Conservation (phyloP, 2,113 vertebrate species). For the Vimba vimba region DNA sequence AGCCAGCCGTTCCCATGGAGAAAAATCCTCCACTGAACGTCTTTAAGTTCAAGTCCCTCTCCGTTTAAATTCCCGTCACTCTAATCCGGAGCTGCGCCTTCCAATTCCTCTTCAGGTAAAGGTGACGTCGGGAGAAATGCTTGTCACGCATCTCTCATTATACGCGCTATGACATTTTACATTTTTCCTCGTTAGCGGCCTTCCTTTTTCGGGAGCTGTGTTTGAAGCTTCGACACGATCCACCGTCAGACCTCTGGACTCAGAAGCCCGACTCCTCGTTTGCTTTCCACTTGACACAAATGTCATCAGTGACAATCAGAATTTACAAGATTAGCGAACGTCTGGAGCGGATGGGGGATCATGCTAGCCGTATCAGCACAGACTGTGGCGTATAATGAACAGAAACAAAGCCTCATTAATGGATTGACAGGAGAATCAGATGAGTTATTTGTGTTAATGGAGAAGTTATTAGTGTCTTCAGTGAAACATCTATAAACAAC, state of each 20-base stretch:
- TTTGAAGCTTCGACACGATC: conserved; percentile 45
- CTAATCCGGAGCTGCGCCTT: conserved; percentile 38
- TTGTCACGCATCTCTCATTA: conserved; percentile 57
- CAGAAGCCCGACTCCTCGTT: conserved; percentile 39
- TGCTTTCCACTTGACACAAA: conserved; percentile 57
- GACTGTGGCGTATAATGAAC: background rate
- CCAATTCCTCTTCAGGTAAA: conserved; percentile 55
- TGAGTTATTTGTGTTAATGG: background rate
- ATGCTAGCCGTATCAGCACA: background rate
- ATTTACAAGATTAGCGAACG: conserved; percentile 32
- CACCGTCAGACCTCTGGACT: conserved; percentile 47
- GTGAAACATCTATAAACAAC: background rate
- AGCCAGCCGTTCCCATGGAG: background rate
- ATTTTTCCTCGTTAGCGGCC: conserved; percentile 48
- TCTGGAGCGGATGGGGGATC: background rate
- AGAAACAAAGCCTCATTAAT: conserved; percentile 6
- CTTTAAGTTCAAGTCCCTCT: conserved; percentile 22
- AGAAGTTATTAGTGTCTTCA: conserved; percentile 3
- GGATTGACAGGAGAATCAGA: conserved; percentile 12
- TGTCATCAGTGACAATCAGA: conserved; percentile 58
- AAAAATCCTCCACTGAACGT: background rate
- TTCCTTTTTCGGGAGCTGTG: conserved; percentile 19
- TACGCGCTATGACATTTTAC: conserved; percentile 61
- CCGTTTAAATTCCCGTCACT: conserved; percentile 33
- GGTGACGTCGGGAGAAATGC: conserved; percentile 38